These are phyloP conservation scores for Phyllotreta cruciferae DNA, from an alignment of 2,888 invertebrate genomes.

Conservation along the genomic window DNA sequence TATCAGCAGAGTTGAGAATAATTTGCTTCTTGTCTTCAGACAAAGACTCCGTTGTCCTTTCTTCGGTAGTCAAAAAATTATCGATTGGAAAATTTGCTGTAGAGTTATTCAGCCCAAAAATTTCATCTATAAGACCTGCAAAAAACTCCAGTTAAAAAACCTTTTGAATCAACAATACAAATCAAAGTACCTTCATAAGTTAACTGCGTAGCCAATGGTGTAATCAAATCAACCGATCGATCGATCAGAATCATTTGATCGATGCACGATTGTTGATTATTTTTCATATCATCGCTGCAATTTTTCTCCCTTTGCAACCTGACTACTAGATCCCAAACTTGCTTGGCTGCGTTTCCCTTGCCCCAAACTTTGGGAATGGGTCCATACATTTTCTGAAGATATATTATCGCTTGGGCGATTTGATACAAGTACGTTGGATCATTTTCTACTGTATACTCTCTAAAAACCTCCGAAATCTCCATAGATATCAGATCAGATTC, in stretches of 20 bases:
- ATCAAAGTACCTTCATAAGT: constrained; percentile 81
- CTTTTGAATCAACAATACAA: neutral
- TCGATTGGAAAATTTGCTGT: constrained; percentile 86
- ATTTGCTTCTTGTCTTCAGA: constrained; percentile 75
- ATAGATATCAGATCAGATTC: constrained; percentile 93
- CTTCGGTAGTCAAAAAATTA: constrained; percentile 77
- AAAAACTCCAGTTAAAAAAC: constrained; percentile 5
- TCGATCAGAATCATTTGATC: constrained; percentile 92
- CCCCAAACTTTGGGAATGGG: constrained; percentile 89
- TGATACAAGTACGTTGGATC: constrained; percentile 89
- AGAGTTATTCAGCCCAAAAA: constrained; percentile 84
- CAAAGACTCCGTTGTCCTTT: constrained; percentile 65
- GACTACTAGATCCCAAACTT: constrained; percentile 87
- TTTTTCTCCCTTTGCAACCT: constrained; percentile 71
- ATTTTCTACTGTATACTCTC: constrained; percentile 86
- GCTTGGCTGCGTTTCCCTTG: constrained; percentile 83
- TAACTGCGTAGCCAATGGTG: constrained; percentile 91
- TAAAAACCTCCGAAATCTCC: constrained; percentile 83
- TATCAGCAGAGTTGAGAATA: constrained; percentile 88
- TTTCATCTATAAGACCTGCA: constrained; percentile 86
- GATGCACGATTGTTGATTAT: constrained; percentile 63
- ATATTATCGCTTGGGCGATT: constrained; percentile 85
- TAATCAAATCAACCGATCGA: constrained; percentile 88
- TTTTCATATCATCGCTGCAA: constrained; percentile 57
- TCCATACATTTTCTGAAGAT: constrained; percentile 87